Evolutionary conservation across 1,140 invertebrate genomes (phyloP).

Genomic region (Apolygus lucorum): DNA sequence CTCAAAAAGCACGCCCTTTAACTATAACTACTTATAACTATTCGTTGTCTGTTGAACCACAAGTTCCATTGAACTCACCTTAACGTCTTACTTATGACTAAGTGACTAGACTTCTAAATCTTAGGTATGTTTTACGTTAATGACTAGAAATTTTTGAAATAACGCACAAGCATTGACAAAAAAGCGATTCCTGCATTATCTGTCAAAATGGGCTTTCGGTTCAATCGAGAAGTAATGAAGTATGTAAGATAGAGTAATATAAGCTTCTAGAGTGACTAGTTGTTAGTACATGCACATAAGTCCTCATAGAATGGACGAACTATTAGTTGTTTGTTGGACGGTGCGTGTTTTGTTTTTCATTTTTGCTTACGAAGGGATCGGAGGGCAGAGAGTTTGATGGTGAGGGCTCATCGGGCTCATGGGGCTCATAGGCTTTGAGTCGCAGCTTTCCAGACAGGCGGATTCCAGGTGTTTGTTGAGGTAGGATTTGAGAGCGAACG

Average conservation of each 20-base stretch:
- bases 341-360: constrained; percentile 4
- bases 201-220: not conserved
- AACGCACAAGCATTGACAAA: no score
- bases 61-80: not conserved
- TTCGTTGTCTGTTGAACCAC: constrained; percentile 10
- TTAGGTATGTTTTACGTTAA: no score
- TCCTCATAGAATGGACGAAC: constrained; percentile 15
- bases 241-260: not conserved
- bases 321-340: constrained; percentile 16
- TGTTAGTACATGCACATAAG: constrained; percentile 12
- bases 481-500: constrained; percentile 94
- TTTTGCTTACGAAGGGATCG: not conserved
- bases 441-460: constrained; percentile 60
- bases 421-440: constrained; percentile 27
- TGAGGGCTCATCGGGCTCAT: constrained; percentile 12
- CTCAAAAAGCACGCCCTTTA: not conserved
- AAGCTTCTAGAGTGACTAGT: constrained; percentile 22
- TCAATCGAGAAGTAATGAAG: not conserved
- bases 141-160: no score
- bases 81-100: not conserved
- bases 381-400: not conserved
- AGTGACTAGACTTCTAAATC: no score
- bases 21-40: not conserved
- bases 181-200: no score
- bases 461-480: constrained; percentile 95